These are phyloP conservation scores for Mythimna pallens DNA, from an alignment of 2,888 invertebrate species.

Conservation along the genomic window DNA sequence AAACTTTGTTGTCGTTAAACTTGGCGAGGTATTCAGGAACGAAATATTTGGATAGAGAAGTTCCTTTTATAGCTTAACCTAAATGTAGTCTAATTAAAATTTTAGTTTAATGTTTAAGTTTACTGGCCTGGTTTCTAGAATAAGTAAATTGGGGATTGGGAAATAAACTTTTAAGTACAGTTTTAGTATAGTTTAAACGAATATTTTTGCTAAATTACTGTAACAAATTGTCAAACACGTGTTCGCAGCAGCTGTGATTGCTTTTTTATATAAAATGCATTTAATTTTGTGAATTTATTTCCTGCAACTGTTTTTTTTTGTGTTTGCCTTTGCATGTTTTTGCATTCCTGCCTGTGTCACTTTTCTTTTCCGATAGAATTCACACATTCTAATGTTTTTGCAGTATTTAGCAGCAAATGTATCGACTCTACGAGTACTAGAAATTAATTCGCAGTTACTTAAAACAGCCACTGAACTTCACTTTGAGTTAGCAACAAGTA, in stretches of 20 bases:
- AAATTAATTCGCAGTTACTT: too few species aligned
- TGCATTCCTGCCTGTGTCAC: too few species aligned
- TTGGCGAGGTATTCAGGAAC: conserved; percentile 69
- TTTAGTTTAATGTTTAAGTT: not conserved
- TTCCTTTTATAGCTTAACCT: conserved; percentile 44
- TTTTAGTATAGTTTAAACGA: not conserved
- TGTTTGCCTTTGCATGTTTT: too few species aligned
- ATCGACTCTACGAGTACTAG: too few species aligned
- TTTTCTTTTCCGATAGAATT: too few species aligned
- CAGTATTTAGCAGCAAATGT: too few species aligned
- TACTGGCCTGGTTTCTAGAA: not conserved
- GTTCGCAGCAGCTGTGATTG: too few species aligned
- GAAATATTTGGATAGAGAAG: conserved; percentile 63
- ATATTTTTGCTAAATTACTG: not conserved
- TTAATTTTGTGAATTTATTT: too few species aligned
- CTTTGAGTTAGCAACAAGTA: not conserved
- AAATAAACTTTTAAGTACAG: not conserved
- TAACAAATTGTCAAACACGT: not conserved
- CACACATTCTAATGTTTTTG: too few species aligned
- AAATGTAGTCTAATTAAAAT: not conserved
- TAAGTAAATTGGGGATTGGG: not conserved
- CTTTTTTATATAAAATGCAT: too few species aligned
- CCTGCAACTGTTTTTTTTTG: too few species aligned
- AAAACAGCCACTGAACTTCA: too few species aligned
- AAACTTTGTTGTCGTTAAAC: conserved; percentile 75